Evolutionary conservation across 1,140 invertebrate species (phyloP), one percentile per base, ranked within the genome.

Genomic region (Microplitis mediator): DNA sequence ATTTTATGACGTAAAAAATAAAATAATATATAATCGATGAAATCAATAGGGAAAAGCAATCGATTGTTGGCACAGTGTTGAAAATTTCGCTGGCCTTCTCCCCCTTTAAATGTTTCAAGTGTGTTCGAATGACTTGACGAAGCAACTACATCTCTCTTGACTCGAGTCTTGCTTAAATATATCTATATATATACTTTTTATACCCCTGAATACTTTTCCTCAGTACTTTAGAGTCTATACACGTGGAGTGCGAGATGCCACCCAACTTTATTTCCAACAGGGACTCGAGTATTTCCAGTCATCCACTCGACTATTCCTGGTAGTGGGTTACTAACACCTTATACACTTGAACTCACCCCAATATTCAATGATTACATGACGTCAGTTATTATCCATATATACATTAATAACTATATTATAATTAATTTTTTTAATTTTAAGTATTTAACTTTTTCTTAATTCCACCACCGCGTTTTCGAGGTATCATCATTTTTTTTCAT

Each of bases 201-300:
- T 31, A 31, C 64, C 50, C 51, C 65, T 45, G 39, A 45, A 54
- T 58, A 34, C 36, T 23, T 56, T 31, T 34, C 36, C 68, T 50
- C 45, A 31, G 39, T 45, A 45, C 39, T 45, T 45, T 45, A 45
- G 39, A 45, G 39, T 45, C 39, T 45, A 45, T 45, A 45, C 39
- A 45, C 36, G 35, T 34, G 9, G 60, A 54, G 61, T 56, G n/a
- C 14, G 50, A 31, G 32, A 50, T 56, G 58, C 14, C 60, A 14
- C 58, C 65, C 69, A 67, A 73, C 67, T 71, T 74, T 76, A 76
- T 76, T 76, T 76, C 69, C 75, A 76, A 72, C 72, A 32, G 63
- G 61, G 50, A 52, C 67, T 75, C 54, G 69, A 73, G 71, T 75
- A 75, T 75, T 75, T 75, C 71, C 68, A 75, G 67, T 71, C 66